Base-by-base conservation (phyloP, 2,797 vertebrate genomes). In the Sorex maritimensis region DNA sequence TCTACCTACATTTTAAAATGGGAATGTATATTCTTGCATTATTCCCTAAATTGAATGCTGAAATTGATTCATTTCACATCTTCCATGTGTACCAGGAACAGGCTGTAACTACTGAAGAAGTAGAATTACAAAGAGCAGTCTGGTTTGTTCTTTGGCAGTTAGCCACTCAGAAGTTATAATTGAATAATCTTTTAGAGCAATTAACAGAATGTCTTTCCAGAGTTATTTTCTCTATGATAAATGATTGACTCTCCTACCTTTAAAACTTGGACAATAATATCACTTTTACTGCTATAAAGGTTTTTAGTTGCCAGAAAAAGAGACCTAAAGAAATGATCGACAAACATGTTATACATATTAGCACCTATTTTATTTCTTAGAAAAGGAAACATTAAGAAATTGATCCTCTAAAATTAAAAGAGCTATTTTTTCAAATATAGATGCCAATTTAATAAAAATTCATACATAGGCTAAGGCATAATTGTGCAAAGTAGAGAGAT, bases 171-270 rank as follows among this genome's bases (percentile, higher is more conserved):
- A 84, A 72, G 84, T 90, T 79, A 92, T 55, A 84, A 72, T 81
- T 74, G 65, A 65, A 69, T 83, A 74, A 92, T 23, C 44, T 92
- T 91, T 90, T 52, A 84, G 81, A 88, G n/a, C 88, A 88, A 92
- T 93, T 93, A 74, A 52, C 30, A 52, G 0, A 9, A 86, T 77
- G 6, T 9, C 34, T 92, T 95, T 88, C 38, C 78, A 34, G 86
- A 81, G 68, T 88, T 94, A 77, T 93, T 90, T 88, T 84, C 30
- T 72, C 12, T 88, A 8, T 84, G n/a, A 91, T 49, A 68, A 91
- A 92, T 69, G 83, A 44, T 84, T 88, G 79, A 83, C 67, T 90
- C 88, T 79, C 79, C 67, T 34, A 68, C 26, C n/a, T 63, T 88
- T 90, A 88, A 65, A 79, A 5, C 74, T 94, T 92, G 44, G 44